phyloP scores from a whole-genome alignment of 2,797 vertebrate genomes.

The Acanthis flammea region DNA sequence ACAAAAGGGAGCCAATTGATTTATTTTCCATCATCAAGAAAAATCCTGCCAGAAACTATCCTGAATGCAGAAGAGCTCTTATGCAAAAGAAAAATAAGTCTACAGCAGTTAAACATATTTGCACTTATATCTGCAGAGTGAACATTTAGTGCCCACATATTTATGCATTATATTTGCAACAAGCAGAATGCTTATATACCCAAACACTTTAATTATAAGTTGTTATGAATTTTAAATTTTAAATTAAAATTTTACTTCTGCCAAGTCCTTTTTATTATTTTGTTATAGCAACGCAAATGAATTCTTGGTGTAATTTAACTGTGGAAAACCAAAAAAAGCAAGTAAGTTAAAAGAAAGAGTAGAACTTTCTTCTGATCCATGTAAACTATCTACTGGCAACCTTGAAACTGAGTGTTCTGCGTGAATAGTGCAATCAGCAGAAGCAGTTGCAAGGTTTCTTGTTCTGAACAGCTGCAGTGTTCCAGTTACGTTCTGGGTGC shows the following conservation, averaged over 20 bases:
- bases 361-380: neutral
- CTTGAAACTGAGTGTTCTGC: neutral
- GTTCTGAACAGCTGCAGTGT: neutral
- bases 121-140: neutral
- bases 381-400: neutral
- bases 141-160: neutral
- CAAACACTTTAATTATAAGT: neutral
- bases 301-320: neutral
- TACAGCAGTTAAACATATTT: neutral
- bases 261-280: neutral
- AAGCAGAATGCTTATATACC: neutral
- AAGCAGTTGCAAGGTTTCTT: conserved; percentile 15
- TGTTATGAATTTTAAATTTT: neutral
- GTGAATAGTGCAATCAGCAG: neutral
- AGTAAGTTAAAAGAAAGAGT: neutral
- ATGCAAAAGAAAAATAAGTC: neutral
- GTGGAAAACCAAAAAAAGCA: neutral
- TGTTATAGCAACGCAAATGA: neutral
- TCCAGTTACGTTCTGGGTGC: neutral
- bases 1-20: neutral
- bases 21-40: neutral
- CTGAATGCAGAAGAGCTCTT: neutral
- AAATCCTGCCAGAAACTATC: neutral
- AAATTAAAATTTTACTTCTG: neutral
- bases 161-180: neutral